Conservation (phyloP, 2,113 vertebrate genomes). For the Dolichotis patagonum region DNA sequence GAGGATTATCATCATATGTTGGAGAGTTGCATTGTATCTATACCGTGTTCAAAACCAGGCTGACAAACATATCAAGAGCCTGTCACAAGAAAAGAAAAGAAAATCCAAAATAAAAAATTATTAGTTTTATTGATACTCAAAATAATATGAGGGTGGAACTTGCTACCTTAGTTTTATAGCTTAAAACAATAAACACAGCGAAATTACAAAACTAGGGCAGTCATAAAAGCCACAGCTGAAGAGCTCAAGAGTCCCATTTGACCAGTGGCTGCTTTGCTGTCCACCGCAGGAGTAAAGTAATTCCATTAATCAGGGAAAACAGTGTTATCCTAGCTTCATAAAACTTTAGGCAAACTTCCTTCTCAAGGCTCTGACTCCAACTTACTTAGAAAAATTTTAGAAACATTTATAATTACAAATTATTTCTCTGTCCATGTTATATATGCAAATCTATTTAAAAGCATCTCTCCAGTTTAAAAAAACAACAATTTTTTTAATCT, state of each 20-base stretch:
- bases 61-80: neutral
- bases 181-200: neutral
- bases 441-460: neutral
- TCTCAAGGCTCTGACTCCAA: neutral
- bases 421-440: neutral
- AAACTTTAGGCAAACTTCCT: neutral
- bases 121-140: neutral
- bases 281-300: neutral
- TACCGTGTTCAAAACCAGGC: neutral
- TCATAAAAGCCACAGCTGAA: neutral
- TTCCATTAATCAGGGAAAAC: neutral
- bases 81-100: neutral
- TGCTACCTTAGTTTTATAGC: neutral
- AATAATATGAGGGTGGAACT: neutral
- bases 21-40: neutral
- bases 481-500: neutral
- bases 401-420: neutral
- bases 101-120: neutral
- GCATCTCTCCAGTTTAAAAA: neutral
- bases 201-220: neutral
- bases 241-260: no score
- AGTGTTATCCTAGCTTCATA: neutral
- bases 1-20: neutral
- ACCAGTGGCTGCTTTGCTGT: neutral
- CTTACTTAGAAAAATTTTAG: neutral